Percentiles rank a stretch among this genome's conserved stretches.
Conservation (phyloP, 1,140 invertebrate species). For the Drosophila pseudoananassae region DNA sequence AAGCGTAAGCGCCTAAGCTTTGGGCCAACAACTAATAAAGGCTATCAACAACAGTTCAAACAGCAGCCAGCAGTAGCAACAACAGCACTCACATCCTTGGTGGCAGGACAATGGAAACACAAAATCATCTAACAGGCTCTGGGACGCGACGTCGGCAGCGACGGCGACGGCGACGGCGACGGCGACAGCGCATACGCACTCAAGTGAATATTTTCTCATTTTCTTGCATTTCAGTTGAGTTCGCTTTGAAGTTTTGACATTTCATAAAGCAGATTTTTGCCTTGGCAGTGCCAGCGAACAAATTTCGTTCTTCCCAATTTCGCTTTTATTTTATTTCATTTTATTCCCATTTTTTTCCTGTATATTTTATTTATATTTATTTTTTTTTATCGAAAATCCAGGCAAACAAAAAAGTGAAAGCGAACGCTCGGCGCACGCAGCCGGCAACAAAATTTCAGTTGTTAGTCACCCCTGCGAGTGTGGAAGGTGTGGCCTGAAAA, state of each 20-base stretch:
- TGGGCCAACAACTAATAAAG: conserved; percentile 79
- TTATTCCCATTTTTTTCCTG: conserved; percentile 18
- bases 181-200: conserved; percentile 62
- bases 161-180: neutral
- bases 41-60: conserved; percentile 82
- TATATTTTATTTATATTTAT: conserved; percentile 6
- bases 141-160: neutral
- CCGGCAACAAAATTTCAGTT: conserved; percentile 48
- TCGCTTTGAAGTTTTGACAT: conserved; percentile 84
- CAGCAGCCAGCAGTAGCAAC: conserved; percentile 48
- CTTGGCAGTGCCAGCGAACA: conserved; percentile 10
- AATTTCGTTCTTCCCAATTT: conserved; percentile 46
- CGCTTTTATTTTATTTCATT: conserved; percentile 42
- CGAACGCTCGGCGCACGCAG: conserved; percentile 50
- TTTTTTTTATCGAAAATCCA: conserved; percentile 71
- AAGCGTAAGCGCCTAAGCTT: conserved; percentile 76
- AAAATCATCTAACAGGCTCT: conserved; percentile 26
- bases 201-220: conserved; percentile 84
- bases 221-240: conserved; percentile 80
- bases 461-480: conserved; percentile 74
- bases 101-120: conserved; percentile 29
- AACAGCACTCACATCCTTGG: conserved; percentile 23
- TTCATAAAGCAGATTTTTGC: conserved; percentile 77
- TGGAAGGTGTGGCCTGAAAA: conserved; percentile 78
- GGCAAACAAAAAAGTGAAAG: conserved; percentile 83